Evolutionary conservation across 2,113 vertebrate genomes (phyloP).

Genomic region (Oncorhynchus keta): DNA sequence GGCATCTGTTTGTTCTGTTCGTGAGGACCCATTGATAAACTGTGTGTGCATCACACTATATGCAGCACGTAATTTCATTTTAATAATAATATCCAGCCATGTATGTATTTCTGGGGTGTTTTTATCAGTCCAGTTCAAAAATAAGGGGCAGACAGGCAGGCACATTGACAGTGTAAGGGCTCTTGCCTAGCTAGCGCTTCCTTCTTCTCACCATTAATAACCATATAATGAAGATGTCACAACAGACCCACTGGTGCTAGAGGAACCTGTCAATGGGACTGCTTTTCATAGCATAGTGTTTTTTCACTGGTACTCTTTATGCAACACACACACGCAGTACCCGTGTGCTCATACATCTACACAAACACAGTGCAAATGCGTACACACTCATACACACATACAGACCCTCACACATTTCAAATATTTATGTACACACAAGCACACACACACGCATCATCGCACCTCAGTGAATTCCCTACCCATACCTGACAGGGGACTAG

Average conservation of each 20-base stretch:
- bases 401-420: too few relatives aligned
- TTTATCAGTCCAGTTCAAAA: constrained; percentile 30
- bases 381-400: background rate
- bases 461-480: background rate
- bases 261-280: constrained; percentile 27
- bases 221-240: constrained; percentile 46
- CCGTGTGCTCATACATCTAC: too few relatives aligned
- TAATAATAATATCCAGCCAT: constrained; percentile 18
- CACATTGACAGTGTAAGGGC: constrained; percentile 6
- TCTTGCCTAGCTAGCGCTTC: constrained; percentile 10
- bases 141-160: constrained; percentile 28
- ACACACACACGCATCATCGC: background rate
- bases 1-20: background rate
- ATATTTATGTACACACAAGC: background rate
- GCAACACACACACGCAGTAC: too few relatives aligned
- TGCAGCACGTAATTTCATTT: background rate
- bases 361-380: background rate
- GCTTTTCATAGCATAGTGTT: background rate
- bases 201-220: constrained; percentile 35
- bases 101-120: constrained; percentile 2
- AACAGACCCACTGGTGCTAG: constrained; percentile 17
- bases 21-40: background rate
- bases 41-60: background rate
- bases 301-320: background rate
- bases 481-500: background rate